These are phyloP conservation scores for Phrynocephalus guinanensis DNA, from an alignment of 2,797 vertebrate genomes.

Conservation along the genomic window DNA sequence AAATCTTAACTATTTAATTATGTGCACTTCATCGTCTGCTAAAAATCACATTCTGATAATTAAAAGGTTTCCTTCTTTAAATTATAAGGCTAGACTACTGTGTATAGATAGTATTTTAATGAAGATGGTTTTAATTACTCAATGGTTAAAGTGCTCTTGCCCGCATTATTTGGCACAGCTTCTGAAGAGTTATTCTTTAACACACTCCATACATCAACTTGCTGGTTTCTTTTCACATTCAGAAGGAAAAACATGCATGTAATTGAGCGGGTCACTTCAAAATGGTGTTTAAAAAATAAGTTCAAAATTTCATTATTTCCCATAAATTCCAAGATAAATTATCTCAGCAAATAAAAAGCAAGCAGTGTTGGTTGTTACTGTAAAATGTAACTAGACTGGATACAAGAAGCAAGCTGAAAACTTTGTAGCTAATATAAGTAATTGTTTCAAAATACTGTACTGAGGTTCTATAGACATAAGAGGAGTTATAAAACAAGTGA, in stretches of 20 bases:
- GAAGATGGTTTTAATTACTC: conserved; percentile 68
- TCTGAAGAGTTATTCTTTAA: conserved; percentile 70
- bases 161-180: conserved; percentile 71
- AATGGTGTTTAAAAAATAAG: background rate
- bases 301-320: background rate
- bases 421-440: background rate
- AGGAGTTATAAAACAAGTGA: too few species aligned
- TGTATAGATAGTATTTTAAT: conserved; percentile 39
- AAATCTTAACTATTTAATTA: conserved; percentile 28
- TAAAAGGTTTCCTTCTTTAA: conserved; percentile 56
- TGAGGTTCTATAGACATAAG: background rate
- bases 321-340: background rate
- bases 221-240: conserved; percentile 57
- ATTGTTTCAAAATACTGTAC: background rate
- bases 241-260: conserved; percentile 42
- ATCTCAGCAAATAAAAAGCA: background rate
- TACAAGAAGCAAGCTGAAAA: background rate
- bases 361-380: background rate
- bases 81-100: conserved; percentile 54
- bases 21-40: conserved; percentile 34
- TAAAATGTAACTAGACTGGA: background rate
- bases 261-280: conserved; percentile 19
- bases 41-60: conserved; percentile 26
- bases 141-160: conserved; percentile 45
- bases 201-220: conserved; percentile 48